Evolutionary conservation across 2,113 vertebrate species (phyloP).

Genomic region (Pycnonotus jocosus): DNA sequence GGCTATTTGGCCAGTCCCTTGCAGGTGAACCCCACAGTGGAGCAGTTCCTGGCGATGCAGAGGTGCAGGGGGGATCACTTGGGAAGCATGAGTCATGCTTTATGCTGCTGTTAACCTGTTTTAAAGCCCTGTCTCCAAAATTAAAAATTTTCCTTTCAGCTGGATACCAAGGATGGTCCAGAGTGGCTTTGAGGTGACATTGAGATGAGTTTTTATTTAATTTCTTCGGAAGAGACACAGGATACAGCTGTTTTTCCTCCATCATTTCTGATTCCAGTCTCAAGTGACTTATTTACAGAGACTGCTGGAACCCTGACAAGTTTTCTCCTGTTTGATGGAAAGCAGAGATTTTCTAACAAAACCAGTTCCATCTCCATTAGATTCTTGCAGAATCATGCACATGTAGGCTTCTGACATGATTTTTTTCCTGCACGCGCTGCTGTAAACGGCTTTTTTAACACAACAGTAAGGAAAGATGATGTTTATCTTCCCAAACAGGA

Average conservation of each 20-base stretch:
- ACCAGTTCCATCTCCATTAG: background rate
- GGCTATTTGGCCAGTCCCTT: background rate
- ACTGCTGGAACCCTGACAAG: background rate
- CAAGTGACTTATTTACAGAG: background rate
- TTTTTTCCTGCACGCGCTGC: accelerated
- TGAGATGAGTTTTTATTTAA: background rate
- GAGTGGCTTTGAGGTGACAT: background rate
- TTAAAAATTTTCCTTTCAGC: background rate
- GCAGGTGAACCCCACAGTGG: background rate
- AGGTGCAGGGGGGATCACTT: background rate
- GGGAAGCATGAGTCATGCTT: background rate
- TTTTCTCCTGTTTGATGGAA: background rate
- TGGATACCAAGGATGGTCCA: background rate
- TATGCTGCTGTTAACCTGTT: background rate
- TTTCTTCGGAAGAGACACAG: background rate
- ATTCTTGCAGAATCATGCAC: background rate
- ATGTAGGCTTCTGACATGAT: background rate
- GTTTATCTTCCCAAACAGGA: constrained; percentile 65
- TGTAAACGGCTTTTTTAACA: background rate
- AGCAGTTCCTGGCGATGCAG: background rate
- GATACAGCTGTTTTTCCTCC: background rate
- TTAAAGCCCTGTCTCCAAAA: background rate
- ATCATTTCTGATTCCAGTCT: background rate
- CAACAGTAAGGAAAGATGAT: background rate
- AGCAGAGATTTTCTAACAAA: background rate